phyloP scores from a whole-genome alignment of 2,113 vertebrate species.

The Chrysemys picta region DNA sequence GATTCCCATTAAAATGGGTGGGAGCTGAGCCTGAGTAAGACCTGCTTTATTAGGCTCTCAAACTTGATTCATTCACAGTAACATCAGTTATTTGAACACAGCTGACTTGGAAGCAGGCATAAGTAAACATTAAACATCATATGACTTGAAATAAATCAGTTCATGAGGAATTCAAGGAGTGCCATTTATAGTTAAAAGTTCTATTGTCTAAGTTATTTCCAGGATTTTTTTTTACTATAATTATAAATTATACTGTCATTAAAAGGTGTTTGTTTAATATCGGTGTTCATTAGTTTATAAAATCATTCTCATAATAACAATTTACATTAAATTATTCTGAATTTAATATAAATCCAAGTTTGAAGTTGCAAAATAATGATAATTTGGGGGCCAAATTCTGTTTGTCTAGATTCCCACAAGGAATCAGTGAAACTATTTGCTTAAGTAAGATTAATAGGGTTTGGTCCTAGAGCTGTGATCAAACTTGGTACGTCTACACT shows the following conservation, averaged over 20 bases:
- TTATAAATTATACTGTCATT: neutral
- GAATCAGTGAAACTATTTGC: neutral
- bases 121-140: neutral
- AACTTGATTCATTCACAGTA: neutral
- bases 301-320: neutral
- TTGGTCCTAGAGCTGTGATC: neutral
- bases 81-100: rapidly evolving
- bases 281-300: too few species aligned
- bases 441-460: neutral
- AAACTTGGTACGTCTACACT: rapidly evolving
- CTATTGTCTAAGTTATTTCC: neutral
- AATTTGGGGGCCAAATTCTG: neutral
- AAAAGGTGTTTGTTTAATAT: neutral
- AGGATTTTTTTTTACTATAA: neutral
- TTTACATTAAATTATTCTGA: neutral
- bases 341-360: neutral
- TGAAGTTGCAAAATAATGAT: neutral
- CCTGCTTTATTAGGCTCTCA: neutral
- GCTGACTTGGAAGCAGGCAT: neutral
- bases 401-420: neutral
- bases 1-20: neutral
- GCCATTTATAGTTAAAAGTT: neutral
- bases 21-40: neutral
- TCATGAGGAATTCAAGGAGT: neutral
- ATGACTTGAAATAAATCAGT: neutral